Evolutionary conservation across 2,113 vertebrate genomes (phyloP).

Genomic region (Colinus virginianus): DNA sequence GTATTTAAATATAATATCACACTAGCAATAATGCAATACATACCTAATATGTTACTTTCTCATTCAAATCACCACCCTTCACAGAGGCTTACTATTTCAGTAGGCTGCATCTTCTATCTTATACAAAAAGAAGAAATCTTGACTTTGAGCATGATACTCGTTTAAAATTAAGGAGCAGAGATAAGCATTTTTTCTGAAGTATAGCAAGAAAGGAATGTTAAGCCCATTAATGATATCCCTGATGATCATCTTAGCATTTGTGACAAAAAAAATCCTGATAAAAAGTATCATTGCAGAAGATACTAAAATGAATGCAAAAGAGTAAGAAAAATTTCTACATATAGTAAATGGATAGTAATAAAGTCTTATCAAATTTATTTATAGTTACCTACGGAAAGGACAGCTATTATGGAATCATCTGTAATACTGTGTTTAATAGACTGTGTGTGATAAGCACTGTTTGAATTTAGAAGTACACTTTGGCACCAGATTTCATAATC

Average conservation of each 20-base stretch:
- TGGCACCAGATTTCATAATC: not conserved
- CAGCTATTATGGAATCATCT: not conserved
- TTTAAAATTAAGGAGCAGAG: not conserved
- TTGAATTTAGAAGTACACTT: not conserved
- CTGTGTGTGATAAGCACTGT: not conserved
- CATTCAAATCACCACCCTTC: not conserved
- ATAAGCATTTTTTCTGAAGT: not conserved
- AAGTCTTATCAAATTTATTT: not conserved
- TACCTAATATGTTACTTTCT: not conserved
- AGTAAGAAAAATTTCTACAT: not conserved
- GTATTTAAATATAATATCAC: not conserved
- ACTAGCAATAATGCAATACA: not conserved
- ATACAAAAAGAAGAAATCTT: not conserved
- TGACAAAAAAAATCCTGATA: not conserved
- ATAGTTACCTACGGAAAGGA: not conserved
- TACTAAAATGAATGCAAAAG: not conserved
- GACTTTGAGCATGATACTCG: fast-evolving
- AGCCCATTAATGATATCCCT: not conserved
- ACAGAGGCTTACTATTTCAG: not conserved
- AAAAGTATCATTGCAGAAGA: not conserved
- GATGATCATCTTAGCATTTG: not conserved
- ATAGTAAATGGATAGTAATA: not conserved
- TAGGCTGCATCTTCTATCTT: not conserved
- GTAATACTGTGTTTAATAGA: not conserved
- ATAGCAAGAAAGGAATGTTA: not conserved